Base-by-base conservation (phyloP, 1,140 invertebrate genomes). In the Procambarus clarkii region DNA sequence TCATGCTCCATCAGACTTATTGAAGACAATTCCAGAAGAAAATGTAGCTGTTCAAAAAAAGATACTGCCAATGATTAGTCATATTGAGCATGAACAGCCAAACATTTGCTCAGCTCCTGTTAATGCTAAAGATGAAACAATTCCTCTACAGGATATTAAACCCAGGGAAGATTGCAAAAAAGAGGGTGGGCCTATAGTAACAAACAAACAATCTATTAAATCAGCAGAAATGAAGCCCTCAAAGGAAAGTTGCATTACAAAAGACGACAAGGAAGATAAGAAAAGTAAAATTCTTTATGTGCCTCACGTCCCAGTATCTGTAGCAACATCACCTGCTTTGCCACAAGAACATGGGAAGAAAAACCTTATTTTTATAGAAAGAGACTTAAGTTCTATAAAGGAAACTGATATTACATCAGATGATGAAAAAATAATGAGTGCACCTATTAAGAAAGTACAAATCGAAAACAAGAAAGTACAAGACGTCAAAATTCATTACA, bases 361-460 rank as follows among this genome's bases (percentile, higher is more conserved):
- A 74, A 74, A 74, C n/a, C 24, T 74, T 5, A 74, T n/a, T 3
- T 60, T 60, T 60, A 82, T 11, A 34, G 50, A 82, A 54, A 34
- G 24, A 13, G 50, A 60, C 60, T 82, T 82, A 8, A 82, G 46
- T 82, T 50, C 50, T 58, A 58, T 58, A 13, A 50, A 82, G 34
- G 80, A 82, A 21, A 82, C 80, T 58, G 50, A 50, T 15, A 82
- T 82, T 58, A 58, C 54, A 82, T 82, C 80, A n/a, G 80, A 82
- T 58, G 54, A 50, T 2, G 80, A 82, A 24, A 50, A 58, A 13
- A n/a, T n/a, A 34, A 9, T n/a, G 11, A 71, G 8, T 44, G 8
- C 21, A 54, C 4, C 18, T 50, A 18, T 18, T 24, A 76, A 86
- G 11, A 3, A 24, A 48, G 18, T 48, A n/a, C 69, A 86, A 69